These are phyloP conservation scores for Dermatophagoides farinae DNA, from an alignment of 1,140 invertebrate species.

Conservation along the genomic window DNA sequence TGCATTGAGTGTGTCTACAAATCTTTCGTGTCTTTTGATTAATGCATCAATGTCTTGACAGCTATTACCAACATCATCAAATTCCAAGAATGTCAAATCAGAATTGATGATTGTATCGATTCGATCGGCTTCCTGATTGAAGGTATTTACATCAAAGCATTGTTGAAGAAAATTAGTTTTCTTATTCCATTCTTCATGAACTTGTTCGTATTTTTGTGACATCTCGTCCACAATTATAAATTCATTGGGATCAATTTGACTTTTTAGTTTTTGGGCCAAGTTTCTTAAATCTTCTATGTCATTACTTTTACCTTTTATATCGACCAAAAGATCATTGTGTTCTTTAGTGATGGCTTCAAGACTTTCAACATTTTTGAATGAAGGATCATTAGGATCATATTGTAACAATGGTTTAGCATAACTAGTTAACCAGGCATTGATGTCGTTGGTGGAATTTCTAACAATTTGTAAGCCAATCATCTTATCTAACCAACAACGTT, in stretches of 20 bases:
- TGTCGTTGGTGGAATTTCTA: constrained; percentile 56
- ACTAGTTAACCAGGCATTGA: constrained; percentile 30
- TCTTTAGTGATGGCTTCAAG: constrained; percentile 36
- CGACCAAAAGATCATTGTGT: constrained; percentile 70
- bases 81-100: constrained; percentile 80
- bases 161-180: constrained; percentile 64
- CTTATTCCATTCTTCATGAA: constrained; percentile 50
- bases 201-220: constrained; percentile 47
- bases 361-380: constrained; percentile 57
- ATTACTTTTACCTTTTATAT: constrained; percentile 71
- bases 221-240: constrained; percentile 25
- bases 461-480: constrained; percentile 88
- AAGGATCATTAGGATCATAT: constrained; percentile 42
- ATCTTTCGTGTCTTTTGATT: constrained; percentile 78
- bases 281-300: constrained; percentile 43
- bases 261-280: constrained; percentile 29
- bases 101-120: constrained; percentile 84
- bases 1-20: constrained; percentile 73
- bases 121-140: constrained; percentile 88
- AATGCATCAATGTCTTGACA: constrained; percentile 84
- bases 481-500: constrained; percentile 59
- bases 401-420: constrained; percentile 58
- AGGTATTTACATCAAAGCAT: constrained; percentile 53
- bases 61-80: constrained; percentile 61
- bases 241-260: constrained; percentile 17